Evolutionary conservation across 2,113 vertebrate genomes (phyloP).

Genomic region (Platysternon megacephalum): DNA sequence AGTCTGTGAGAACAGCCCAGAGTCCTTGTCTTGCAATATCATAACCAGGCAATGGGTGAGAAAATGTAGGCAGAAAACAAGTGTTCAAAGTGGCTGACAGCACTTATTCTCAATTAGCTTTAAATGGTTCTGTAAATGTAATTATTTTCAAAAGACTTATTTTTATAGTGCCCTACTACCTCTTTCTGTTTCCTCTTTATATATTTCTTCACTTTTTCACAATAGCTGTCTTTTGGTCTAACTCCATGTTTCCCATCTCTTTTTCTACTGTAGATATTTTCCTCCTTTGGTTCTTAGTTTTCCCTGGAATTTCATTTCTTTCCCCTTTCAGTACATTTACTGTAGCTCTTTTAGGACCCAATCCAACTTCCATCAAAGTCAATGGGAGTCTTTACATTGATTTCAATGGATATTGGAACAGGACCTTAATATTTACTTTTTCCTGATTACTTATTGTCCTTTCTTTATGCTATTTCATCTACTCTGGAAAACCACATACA

Average conservation of each 20-base stretch:
- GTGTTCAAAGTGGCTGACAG: slow-evolving; percentile 27
- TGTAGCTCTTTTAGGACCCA: neutral
- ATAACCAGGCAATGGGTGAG: neutral
- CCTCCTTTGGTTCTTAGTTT: neutral
- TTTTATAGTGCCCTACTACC: neutral
- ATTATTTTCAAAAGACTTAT: slow-evolving; percentile 15
- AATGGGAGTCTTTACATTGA: neutral
- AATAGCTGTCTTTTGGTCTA: neutral
- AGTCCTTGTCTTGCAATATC: slow-evolving; percentile 38
- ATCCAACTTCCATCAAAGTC: slow-evolving; percentile 11
- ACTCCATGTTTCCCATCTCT: neutral
- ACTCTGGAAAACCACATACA: neutral
- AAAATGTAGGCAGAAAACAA: slow-evolving; percentile 48
- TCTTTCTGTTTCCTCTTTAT: neutral
- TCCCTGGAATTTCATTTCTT: neutral
- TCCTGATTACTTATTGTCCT: slow-evolving; percentile 1
- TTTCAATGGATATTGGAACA: slow-evolving; percentile 30
- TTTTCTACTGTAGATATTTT: neutral
- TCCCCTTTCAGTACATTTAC: neutral
- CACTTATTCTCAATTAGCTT: slow-evolving; percentile 50
- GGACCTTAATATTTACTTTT: slow-evolving; percentile 9
- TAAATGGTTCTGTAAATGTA: neutral
- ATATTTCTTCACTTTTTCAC: neutral
- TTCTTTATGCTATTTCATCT: neutral
- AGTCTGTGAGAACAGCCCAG: slow-evolving; percentile 48